phyloP scores from a whole-genome alignment of 2,888 invertebrate genomes.

The Lycophotia porphyrea region DNA sequence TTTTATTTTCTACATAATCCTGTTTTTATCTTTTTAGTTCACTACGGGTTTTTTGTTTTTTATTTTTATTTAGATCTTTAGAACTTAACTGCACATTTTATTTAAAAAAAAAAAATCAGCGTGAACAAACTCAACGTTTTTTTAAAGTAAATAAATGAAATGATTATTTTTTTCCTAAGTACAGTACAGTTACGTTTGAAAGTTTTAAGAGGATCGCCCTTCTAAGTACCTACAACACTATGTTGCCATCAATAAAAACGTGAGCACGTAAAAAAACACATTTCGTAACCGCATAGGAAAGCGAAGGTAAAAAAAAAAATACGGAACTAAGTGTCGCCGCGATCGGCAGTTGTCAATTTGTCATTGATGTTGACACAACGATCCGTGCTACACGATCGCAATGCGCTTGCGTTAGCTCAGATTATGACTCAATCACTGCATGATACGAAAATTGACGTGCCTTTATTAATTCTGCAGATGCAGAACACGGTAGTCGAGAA shows the following conservation, averaged over 20 bases:
- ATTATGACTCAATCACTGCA: constrained; percentile 31
- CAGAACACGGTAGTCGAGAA: constrained; percentile 4
- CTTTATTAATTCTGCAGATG: constrained; percentile 3
- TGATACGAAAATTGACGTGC: constrained; percentile 30
- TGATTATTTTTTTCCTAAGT: not conserved
- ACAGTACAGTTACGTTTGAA: constrained; percentile 6
- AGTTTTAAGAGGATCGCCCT: constrained; percentile 39
- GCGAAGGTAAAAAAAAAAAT: constrained; percentile 47
- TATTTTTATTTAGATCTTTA: too few relatives aligned
- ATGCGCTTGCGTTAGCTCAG: constrained; percentile 28
- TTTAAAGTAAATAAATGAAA: not conserved
- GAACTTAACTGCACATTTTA: not conserved
- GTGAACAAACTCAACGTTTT: not conserved
- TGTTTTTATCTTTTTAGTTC: too few relatives aligned
- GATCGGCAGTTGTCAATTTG: constrained; percentile 13
- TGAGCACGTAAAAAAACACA: constrained; percentile 18
- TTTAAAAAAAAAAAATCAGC: not conserved
- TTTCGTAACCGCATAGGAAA: constrained; percentile 37
- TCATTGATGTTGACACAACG: constrained; percentile 45
- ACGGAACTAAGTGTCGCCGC: constrained; percentile 26
- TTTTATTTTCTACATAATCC: too few relatives aligned
- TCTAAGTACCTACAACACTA: not conserved
- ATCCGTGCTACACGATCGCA: constrained; percentile 37
- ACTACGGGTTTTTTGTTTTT: too few relatives aligned
- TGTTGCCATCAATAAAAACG: constrained; percentile 36